These are phyloP conservation scores for Rhynchonycteris naso DNA, from an alignment of 2,797 vertebrate species.

Conservation along the genomic window DNA sequence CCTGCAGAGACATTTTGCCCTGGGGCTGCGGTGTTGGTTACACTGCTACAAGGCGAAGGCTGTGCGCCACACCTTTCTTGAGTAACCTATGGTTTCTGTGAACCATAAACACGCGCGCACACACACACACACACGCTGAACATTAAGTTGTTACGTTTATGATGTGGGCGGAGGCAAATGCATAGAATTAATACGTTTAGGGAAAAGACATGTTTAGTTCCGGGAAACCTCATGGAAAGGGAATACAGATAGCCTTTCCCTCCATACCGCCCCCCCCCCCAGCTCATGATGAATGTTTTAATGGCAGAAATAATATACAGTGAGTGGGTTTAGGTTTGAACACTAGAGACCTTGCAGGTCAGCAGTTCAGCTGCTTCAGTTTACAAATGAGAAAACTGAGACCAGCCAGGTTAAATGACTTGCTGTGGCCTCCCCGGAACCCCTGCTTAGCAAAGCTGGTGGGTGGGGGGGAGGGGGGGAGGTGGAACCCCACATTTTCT, in stretches of 20 bases:
- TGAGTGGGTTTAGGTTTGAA: constrained; percentile 57
- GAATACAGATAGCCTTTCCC: neutral
- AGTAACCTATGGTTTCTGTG: neutral
- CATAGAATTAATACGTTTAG: neutral
- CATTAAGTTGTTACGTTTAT: constrained; percentile 34
- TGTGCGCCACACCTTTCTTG: neutral
- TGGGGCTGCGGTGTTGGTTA: neutral
- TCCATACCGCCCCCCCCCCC: neutral
- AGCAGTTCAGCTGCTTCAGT: constrained; percentile 75
- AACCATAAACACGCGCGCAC: neutral
- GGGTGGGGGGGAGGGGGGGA: neutral
- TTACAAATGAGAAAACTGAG: constrained; percentile 79
- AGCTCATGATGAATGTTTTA: constrained; percentile 67
- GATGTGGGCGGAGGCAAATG: neutral
- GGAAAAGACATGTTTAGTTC: constrained; percentile 24
- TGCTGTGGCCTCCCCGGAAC: neutral
- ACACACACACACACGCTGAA: neutral
- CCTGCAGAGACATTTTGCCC: neutral
- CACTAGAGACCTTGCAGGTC: constrained; percentile 63
- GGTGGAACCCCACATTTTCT: constrained; percentile 34
- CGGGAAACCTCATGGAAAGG: constrained; percentile 35
- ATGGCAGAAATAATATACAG: constrained; percentile 77
- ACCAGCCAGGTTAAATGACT: constrained; percentile 65
- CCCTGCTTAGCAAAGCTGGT: neutral
- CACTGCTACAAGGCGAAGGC: neutral